Base-by-base conservation (phyloP, 2,113 vertebrate genomes). In the Mustela lutreola region DNA sequence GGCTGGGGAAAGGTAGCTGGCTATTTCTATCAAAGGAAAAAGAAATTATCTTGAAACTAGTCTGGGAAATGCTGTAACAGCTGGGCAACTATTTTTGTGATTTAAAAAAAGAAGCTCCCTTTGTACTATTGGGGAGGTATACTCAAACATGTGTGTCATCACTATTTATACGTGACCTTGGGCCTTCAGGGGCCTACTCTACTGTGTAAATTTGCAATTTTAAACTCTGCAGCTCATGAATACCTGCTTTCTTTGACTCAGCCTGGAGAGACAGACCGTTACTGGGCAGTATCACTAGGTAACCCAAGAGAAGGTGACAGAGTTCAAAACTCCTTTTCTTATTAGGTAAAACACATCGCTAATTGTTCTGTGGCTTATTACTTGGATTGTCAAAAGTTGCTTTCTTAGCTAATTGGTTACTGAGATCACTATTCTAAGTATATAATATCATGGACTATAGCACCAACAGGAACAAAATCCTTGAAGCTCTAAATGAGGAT, bases 161-260 rank as follows among this genome's bases (percentile, higher is more conserved):
- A 89, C 97, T 99, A 98, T 99, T 98, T 98, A 98, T 98, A 98
- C 15, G 70, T 19, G 26, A 24, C 89, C 82, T 87, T 12, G 18
- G 80, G 91, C 87, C 97, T 91, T 81, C 67, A 78, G 90, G 97
- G 94, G 80, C 90, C 76, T 63, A 56, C 90, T 94, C 7, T 97
- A 96, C 45, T 18, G 85, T 97, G 67, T 96, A 89, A 98, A 90
- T 97, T 97, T 97, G 9, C 94, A 97, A 78, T 11, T 96, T 98
- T 60, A 92, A 93, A 97, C 97, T 94, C 50, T 95, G 36, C 53
- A 89, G 48, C 53, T 24, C 97, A 97, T 93, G 24, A 0, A 12
- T 39, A 67, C 71, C 28, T 76, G 89, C 60, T 97, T 97, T 95
- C 95, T 97, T 96, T 98, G 75, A 62, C 79, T 96, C 84, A 83